phyloP scores from a whole-genome alignment of 1,140 invertebrate genomes.

The Frieseomelitta varia region DNA sequence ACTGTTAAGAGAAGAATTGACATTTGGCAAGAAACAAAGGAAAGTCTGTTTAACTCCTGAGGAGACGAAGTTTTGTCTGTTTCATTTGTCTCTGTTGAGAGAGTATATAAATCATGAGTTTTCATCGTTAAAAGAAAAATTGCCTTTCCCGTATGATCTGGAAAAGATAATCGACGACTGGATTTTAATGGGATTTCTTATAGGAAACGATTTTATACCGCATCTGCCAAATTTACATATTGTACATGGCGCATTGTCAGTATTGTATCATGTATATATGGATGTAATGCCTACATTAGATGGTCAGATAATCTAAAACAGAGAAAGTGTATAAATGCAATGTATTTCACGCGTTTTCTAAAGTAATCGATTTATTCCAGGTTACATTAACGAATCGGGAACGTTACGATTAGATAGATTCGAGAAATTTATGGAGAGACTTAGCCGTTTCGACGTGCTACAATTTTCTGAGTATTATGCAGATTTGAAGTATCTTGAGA shows the following conservation, averaged over 20 bases:
- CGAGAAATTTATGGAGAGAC: constrained; percentile 91
- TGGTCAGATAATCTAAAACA: constrained; percentile 82
- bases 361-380: constrained; percentile 79
- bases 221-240: constrained; percentile 97
- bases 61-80: constrained; percentile 95
- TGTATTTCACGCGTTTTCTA: neutral
- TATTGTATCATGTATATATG: constrained; percentile 95
- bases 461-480: constrained; percentile 92
- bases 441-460: constrained; percentile 91
- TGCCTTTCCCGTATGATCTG: constrained; percentile 80
- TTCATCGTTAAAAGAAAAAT: constrained; percentile 86
- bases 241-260: constrained; percentile 91
- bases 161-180: constrained; percentile 90
- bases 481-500: constrained; percentile 93
- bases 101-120: constrained; percentile 98
- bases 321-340: too few species aligned
- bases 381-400: constrained; percentile 96
- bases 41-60: constrained; percentile 86
- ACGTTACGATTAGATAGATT: constrained; percentile 92
- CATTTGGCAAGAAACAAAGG: constrained; percentile 87
- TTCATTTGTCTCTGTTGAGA: constrained; percentile 95
- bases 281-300: constrained; percentile 92
- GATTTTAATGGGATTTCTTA: constrained; percentile 97
- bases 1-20: constrained; percentile 94
- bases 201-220: constrained; percentile 99